These are phyloP conservation scores for Myiothlypis chrysogaster DNA, from an alignment of 2,797 vertebrate species.

Conservation along the genomic window DNA sequence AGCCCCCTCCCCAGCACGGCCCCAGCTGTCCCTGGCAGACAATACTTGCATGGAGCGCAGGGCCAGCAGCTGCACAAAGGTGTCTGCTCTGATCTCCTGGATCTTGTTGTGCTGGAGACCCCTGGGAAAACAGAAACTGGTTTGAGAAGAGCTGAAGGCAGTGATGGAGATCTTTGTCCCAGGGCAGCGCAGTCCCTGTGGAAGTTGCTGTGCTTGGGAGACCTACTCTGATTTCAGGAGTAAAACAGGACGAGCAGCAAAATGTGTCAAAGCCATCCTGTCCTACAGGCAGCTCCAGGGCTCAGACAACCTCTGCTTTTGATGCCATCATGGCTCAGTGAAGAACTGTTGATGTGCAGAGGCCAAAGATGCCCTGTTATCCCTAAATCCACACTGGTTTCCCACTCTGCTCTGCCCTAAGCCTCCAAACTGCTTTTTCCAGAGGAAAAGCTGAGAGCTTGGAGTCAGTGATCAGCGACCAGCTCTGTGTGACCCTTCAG, in stretches of 20 bases:
- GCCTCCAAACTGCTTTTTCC: not conserved
- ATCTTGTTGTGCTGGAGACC: slow-evolving; percentile 92
- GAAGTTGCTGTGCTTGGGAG: not conserved
- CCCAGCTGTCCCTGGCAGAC: not conserved
- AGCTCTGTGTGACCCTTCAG: not conserved
- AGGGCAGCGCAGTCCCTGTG: not conserved
- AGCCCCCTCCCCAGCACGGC: not conserved
- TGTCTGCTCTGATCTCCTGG: slow-evolving; percentile 83
- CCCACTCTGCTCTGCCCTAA: not conserved
- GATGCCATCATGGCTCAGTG: not conserved
- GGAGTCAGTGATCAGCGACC: not conserved
- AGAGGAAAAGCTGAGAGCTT: not conserved
- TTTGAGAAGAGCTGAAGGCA: slow-evolving; percentile 30
- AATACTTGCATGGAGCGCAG: slow-evolving; percentile 87
- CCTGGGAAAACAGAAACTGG: slow-evolving; percentile 68
- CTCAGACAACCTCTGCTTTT: not conserved
- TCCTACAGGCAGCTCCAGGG: not conserved
- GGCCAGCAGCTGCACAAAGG: slow-evolving; percentile 87
- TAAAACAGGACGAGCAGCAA: slow-evolving; percentile 28
- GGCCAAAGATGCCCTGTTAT: not conserved
- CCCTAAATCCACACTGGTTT: not conserved
- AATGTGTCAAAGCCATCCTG: not conserved
- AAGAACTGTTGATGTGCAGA: not conserved
- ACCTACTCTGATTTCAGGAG: slow-evolving; percentile 30
- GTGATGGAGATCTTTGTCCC: not conserved